Percentiles rank a stretch among this genome's conserved stretches.
Conservation (phyloP, 2,797 vertebrate genomes). For the Takifugu ocellatus region DNA sequence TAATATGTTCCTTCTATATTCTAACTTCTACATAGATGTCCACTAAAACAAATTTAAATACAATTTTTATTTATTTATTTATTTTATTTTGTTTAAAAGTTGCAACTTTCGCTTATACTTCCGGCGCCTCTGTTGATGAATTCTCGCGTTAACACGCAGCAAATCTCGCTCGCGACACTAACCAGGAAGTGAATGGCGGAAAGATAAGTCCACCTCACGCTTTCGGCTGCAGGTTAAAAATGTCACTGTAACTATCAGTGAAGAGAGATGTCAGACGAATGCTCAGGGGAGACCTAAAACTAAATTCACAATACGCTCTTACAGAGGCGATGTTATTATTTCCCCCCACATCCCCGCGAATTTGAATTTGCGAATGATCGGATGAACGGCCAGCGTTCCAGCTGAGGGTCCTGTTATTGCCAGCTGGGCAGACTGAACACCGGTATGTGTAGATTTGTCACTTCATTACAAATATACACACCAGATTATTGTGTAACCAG, state of each 20-base stretch:
- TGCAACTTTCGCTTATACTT: neutral
- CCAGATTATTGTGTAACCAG: too few species aligned
- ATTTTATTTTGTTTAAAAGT: neutral
- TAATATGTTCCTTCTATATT: too few species aligned
- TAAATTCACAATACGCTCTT: neutral
- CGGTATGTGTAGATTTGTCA: slow-evolving; percentile 36
- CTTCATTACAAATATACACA: neutral
- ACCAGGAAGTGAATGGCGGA: slow-evolving; percentile 67
- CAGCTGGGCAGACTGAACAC: slow-evolving; percentile 29
- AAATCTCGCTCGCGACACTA: slow-evolving; percentile 43
- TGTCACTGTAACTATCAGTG: neutral
- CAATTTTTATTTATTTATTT: too few species aligned
- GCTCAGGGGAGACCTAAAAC: neutral
- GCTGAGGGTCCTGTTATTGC: slow-evolving; percentile 41
- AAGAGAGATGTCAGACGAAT: neutral
- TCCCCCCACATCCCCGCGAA: slow-evolving; percentile 2
- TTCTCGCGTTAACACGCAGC: slow-evolving; percentile 42
- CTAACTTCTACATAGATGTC: too few species aligned
- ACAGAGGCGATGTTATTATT: slow-evolving; percentile 27
- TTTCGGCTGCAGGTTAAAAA: slow-evolving; percentile 9
- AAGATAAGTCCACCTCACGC: slow-evolving; percentile 49
- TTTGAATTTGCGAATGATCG: slow-evolving; percentile 32
- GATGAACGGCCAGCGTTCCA: slow-evolving; percentile 25
- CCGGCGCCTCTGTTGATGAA: neutral
- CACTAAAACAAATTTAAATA: too few species aligned